Conservation (phyloP, 2,888 invertebrate species). For the Caenorhabditis uteleia region DNA sequence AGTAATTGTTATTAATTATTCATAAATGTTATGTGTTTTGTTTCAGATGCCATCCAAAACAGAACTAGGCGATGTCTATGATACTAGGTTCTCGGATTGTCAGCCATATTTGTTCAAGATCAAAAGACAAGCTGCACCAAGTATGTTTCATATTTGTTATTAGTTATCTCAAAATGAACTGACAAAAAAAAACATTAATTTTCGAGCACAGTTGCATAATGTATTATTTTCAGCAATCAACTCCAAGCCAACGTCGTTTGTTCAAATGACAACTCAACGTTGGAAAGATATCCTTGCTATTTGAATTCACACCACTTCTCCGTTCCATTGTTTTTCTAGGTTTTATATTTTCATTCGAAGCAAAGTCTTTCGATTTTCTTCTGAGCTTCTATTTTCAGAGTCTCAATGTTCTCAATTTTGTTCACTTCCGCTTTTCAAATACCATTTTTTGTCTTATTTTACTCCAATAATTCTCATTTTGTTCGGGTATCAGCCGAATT, state of each 20-base stretch:
- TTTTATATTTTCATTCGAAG: too few species aligned
- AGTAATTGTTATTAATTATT: constrained; percentile 73
- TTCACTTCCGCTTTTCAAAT: too few species aligned
- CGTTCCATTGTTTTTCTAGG: too few species aligned
- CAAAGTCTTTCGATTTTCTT: too few species aligned
- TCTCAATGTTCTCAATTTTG: too few species aligned
- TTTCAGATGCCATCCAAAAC: constrained; percentile 66
- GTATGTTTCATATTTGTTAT: constrained; percentile 23
- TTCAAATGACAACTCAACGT: constrained; percentile 21
- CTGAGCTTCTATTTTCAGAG: too few species aligned
- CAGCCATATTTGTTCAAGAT: constrained; percentile 96
- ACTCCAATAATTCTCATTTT: too few species aligned
- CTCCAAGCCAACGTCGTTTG: constrained; percentile 10
- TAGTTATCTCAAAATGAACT: not conserved
- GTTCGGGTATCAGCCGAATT: too few species aligned
- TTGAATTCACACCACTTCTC: too few species aligned
- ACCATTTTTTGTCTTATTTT: too few species aligned
- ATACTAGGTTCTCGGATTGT: constrained; percentile 88
- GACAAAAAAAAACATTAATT: not conserved
- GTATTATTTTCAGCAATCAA: constrained; percentile 27
- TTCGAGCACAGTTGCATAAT: not conserved
- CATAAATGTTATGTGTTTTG: not conserved
- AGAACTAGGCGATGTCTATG: constrained; percentile 91
- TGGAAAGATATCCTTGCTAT: constrained; percentile 27
- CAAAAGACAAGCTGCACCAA: constrained; percentile 66